Evolutionary conservation across 2,113 vertebrate genomes (phyloP).

Genomic region (Hirundichthys speculiger): DNA sequence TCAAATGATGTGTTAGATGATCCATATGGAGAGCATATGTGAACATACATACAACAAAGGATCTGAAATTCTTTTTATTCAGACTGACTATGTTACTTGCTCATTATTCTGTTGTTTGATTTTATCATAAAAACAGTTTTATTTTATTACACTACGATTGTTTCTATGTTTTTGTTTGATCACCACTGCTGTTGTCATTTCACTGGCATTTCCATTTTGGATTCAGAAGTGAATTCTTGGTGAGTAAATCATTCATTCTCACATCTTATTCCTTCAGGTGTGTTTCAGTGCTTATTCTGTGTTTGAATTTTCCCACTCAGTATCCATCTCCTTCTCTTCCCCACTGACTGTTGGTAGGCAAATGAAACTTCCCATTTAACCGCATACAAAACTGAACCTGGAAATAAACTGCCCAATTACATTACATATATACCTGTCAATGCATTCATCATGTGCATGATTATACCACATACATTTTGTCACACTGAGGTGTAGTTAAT

Average conservation of each 20-base stretch:
- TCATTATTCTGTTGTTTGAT: too few species aligned
- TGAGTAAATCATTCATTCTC: constrained; percentile 61
- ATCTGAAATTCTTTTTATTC: neutral
- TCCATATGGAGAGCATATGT: neutral
- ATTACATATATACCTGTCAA: neutral
- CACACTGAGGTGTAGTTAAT: constrained; percentile 73
- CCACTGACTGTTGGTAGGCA: constrained; percentile 48
- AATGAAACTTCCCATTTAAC: constrained; percentile 74
- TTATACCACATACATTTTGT: constrained; percentile 70
- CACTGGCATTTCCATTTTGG: constrained; percentile 40
- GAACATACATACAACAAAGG: neutral
- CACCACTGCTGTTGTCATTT: constrained; percentile 35
- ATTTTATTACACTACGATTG: constrained; percentile 38
- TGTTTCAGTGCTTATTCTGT: constrained; percentile 62
- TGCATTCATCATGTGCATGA: too few species aligned
- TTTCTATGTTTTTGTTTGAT: neutral
- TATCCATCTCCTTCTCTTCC: constrained; percentile 27
- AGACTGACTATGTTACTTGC: neutral
- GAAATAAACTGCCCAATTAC: constrained; percentile 53
- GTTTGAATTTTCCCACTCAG: constrained; percentile 73
- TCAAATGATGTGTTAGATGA: constrained; percentile 22
- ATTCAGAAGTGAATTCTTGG: constrained; percentile 61
- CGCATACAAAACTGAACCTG: constrained; percentile 61
- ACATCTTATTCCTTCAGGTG: constrained; percentile 66
- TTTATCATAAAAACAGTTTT: too few species aligned